These are phyloP conservation scores for Iphiclides podalirius DNA, from an alignment of 2,888 invertebrate species.

Conservation along the genomic window DNA sequence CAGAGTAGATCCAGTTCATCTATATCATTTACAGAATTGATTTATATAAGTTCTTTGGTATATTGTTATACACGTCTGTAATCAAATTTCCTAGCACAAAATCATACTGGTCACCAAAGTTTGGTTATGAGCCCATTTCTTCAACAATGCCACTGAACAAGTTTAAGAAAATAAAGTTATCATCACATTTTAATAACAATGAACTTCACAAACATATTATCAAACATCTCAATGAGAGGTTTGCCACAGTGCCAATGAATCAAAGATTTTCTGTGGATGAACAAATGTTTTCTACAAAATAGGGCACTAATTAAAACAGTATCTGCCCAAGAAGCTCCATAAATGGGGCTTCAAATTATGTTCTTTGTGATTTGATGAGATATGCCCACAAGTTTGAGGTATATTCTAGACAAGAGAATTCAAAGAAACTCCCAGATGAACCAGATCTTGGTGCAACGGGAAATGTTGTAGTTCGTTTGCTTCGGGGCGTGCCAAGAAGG, in stretches of 20 bases:
- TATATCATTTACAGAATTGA: conserved; percentile 25
- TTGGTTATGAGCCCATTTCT: conserved; percentile 33
- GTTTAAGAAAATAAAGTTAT: conserved; percentile 36
- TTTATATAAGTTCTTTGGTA: conserved; percentile 31
- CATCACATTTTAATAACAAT: conserved; percentile 33
- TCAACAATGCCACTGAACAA: conserved; percentile 34
- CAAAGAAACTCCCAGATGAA: conserved; percentile 35
- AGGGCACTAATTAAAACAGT: conserved; percentile 33
- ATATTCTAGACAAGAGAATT: conserved; percentile 43
- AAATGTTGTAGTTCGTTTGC: conserved; percentile 36
- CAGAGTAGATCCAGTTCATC: conserved; percentile 26
- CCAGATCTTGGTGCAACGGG: conserved; percentile 28
- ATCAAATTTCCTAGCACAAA: conserved; percentile 31
- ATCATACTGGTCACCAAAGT: conserved; percentile 33
- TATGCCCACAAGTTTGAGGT: conserved; percentile 36
- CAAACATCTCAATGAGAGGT: conserved; percentile 37
- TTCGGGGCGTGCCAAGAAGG: conserved; percentile 36
- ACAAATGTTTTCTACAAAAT: conserved; percentile 41
- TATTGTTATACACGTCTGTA: conserved; percentile 34
- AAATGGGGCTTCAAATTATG: conserved; percentile 41
- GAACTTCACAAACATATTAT: conserved; percentile 33
- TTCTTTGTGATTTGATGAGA: conserved; percentile 33
- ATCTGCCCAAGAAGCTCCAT: conserved; percentile 35
- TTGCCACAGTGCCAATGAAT: conserved; percentile 34
- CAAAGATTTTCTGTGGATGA: conserved; percentile 35